Conservation (phyloP, 1,140 invertebrate genomes). For the Cydia splendana region DNA sequence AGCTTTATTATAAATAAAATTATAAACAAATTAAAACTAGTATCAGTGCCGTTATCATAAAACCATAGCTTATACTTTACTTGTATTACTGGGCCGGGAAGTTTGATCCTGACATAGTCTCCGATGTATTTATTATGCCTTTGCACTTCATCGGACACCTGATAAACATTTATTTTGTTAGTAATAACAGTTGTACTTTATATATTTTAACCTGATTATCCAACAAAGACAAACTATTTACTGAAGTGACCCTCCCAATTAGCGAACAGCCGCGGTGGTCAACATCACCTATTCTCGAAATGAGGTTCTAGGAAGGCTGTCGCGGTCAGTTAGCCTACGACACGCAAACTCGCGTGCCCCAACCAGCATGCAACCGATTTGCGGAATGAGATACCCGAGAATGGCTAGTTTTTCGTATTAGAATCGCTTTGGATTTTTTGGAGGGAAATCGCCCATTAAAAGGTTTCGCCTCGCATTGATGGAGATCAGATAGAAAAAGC, state of each 20-base stretch:
- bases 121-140: too few species aligned
- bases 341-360: conserved; percentile 28
- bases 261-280: neutral
- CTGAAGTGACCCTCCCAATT: conserved; percentile 3
- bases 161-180: too few species aligned
- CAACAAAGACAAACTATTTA: neutral
- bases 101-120: too few species aligned
- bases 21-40: too few species aligned
- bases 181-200: too few species aligned
- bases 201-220: too few species aligned
- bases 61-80: too few species aligned
- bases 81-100: too few species aligned
- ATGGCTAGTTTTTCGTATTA: conserved; percentile 13
- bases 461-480: neutral
- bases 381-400: conserved; percentile 22
- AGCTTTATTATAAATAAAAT: too few species aligned
- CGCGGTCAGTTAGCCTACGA: conserved; percentile 11
- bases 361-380: conserved; percentile 23
- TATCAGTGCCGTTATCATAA: too few species aligned
- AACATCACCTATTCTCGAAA: conserved; percentile 9
- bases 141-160: too few species aligned
- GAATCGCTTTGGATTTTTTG: conserved; percentile 8
- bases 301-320: conserved; percentile 23
- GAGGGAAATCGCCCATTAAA: conserved; percentile 10
- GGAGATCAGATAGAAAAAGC: neutral